Percentiles rank a stretch among this genome's conserved stretches.
phyloP scores from a whole-genome alignment of 2,888 invertebrate species.

The Limnephilus lunatus region DNA sequence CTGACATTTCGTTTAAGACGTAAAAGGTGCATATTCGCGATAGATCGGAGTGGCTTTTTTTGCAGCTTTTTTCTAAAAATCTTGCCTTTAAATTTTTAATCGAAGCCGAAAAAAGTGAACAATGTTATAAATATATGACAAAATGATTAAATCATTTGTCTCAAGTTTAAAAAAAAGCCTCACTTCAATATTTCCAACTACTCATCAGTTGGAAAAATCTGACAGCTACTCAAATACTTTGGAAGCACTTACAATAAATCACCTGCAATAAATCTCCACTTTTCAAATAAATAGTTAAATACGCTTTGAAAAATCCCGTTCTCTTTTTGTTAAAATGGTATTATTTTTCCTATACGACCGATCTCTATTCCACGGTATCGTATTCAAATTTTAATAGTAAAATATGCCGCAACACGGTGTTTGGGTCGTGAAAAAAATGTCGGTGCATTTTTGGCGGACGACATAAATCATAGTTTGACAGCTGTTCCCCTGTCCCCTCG shows the following conservation, averaged over 20 bases:
- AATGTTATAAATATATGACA: neutral
- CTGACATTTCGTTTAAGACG: no score
- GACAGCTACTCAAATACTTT: neutral
- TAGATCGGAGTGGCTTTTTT: no score
- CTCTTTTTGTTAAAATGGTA: neutral
- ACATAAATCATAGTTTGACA: conserved; percentile 66
- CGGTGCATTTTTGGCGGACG: conserved; percentile 61
- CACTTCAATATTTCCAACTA: neutral
- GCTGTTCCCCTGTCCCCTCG: conserved; percentile 48
- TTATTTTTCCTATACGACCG: neutral
- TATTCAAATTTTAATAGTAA: conserved; percentile 60
- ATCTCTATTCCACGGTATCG: conserved; percentile 16
- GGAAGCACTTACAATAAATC: neutral
- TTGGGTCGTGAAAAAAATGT: conserved; percentile 59
- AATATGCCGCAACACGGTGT: conserved; percentile 65
- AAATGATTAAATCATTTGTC: neutral
- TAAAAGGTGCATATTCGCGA: no score
- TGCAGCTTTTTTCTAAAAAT: no score
- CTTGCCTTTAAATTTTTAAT: neutral
- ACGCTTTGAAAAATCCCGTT: neutral
- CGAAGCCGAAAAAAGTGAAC: neutral
- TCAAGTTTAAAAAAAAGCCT: neutral
- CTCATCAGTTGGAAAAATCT: neutral
- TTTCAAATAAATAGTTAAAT: neutral
- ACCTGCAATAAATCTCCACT: neutral